Conservation (phyloP, 2,797 vertebrate genomes). For the Sarcophilus harrisii region DNA sequence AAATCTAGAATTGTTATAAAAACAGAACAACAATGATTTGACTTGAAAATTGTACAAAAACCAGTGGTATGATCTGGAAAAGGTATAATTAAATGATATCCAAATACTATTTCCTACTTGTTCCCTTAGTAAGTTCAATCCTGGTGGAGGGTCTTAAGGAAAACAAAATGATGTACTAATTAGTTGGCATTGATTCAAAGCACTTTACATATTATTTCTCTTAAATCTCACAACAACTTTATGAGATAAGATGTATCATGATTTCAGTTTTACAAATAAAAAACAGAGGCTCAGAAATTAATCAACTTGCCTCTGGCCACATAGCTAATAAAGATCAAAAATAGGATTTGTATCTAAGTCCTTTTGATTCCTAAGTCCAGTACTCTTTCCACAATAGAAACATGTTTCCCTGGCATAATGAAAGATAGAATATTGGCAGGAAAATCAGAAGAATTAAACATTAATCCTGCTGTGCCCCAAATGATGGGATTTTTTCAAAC, state of each 20-base stretch:
- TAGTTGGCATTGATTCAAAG: not conserved
- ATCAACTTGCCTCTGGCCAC: not conserved
- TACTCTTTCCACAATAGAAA: not conserved
- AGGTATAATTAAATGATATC: not conserved
- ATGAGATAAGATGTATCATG: not conserved
- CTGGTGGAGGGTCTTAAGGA: not conserved
- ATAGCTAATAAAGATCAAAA: not conserved
- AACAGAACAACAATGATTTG: not conserved
- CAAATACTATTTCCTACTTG: not conserved
- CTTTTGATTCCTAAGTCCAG: not conserved
- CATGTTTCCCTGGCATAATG: not conserved
- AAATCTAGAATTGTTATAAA: not conserved
- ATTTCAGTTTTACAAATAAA: not conserved
- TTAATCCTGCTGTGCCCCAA: not conserved
- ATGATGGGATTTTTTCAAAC: not conserved
- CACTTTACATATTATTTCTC: not conserved
- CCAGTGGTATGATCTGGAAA: not conserved
- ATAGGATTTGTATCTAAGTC: not conserved
- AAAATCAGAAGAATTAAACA: not conserved
- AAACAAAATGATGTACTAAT: not conserved
- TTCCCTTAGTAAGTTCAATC: not conserved
- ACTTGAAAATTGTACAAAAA: not conserved
- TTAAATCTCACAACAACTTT: not conserved
- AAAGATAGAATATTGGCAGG: not conserved
- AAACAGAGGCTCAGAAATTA: not conserved